Base-by-base conservation (phyloP, 2,113 vertebrate genomes). In the Pleuronectes platessa region DNA sequence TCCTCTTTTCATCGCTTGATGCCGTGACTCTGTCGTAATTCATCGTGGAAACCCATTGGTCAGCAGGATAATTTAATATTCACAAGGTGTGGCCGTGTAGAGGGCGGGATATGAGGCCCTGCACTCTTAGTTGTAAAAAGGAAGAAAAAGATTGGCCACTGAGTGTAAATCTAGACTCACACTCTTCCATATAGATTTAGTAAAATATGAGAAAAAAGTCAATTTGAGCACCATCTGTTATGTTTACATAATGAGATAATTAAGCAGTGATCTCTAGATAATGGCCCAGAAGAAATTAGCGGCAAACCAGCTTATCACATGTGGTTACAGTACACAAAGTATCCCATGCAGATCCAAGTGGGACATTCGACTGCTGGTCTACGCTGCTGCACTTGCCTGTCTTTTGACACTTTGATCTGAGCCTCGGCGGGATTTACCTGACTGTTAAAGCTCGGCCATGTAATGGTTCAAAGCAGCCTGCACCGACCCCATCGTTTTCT, bases 371-470 rank as follows among this genome's bases (percentile, higher is more conserved):
- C 61, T n/a, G 67, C 45, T 31, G 74, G 66, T 61, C 65, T 1
- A 40, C 37, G 18, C 31, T 27, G 61, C 24, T n/a, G 78, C 53
- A 0, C 9, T 5, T 5, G 31, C 20, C 37, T 49, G 55, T 71
- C 76, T 71, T 51, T 49, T 40, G 61, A 45, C 65, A 61, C 66
- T 74, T 71, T 79, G 76, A 78, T 70, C 61, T n/a, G 18, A 20
- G 61, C 37, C 66, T 67, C 65, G 2, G 13, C 55, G 76, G 71
- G 61, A 79, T 71, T 75, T 47, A 68, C 82, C 72, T 68, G 67
- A 63, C 66, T 40, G 70, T 51, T 61, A 42, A 61, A 74, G 45
- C 55, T 23, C 21, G 15, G 37, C 61, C 37, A 62, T 45, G 71
- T 47, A 23, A 31, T 35, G 71, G 56, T 79, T 79, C 66, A 79